Base-by-base conservation (phyloP, 2,113 vertebrate species). In the Alouatta palliata region DNA sequence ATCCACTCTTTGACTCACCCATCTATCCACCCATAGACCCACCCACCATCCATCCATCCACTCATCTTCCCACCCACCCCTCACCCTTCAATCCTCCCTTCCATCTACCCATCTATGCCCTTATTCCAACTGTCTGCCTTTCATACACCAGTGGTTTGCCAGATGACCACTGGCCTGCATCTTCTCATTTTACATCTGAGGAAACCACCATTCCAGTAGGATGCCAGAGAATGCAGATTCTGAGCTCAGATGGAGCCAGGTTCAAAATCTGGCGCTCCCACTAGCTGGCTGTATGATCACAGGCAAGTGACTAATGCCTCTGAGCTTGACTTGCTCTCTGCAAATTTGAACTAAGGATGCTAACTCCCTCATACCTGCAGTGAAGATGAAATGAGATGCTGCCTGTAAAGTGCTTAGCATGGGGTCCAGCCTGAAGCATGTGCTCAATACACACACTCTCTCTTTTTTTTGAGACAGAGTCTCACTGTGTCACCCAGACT, bases 391-490 rank as follows among this genome's bases (percentile, higher is more conserved):
- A n/a, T 8, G 88, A 49, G 4, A 8, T 49, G 68, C 58, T 21
- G 6, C 47, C 35, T 14, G 52, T 19, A 12, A 70, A 12, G 30
- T 8, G 73, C 73, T 17, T 3, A 9, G 5, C 4, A 0, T 9
- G 35, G 35, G 56, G 25, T 9, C 49, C 23, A 8, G 47, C 14
- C 5, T 6, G 27, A 32, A 70, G 35, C 21, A 32, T 4, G n/a
- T 32, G 61, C 43, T 23, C 79, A 12, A 0, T 6, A 1, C 0
- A 17, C 16, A 16, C 49, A 14, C 14, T 49, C 47, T 49, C 47
- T 49, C 49, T 52, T 52, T 52, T 52, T 52, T 52, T 52, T 52
- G 49, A 52, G 49, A 52, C 49, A 17, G 16, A 52, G 49, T 52
- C 49, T 52, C 49, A 52, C 49, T 52, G 49, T 52, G 49, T 52